A percentile compares a stretch with the other conserved stretches of the same genome.
phyloP scores from a whole-genome alignment of 2,797 vertebrate genomes.

The Cygnus olor region DNA sequence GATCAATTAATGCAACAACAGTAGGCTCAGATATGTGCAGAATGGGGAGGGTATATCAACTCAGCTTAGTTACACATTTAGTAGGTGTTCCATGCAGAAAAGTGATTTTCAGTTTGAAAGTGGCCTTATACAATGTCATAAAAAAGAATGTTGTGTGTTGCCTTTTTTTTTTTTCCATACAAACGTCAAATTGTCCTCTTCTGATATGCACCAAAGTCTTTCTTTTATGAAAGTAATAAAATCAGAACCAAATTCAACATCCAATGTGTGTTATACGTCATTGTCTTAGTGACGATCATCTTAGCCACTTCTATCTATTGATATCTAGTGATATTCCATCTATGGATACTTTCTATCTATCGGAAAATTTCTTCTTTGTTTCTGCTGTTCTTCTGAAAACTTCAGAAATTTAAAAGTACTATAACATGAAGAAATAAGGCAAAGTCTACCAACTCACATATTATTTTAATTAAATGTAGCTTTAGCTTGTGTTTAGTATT shows the following conservation, averaged over 20 bases:
- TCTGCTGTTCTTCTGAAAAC: background rate
- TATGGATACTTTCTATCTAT: background rate
- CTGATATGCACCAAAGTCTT: background rate
- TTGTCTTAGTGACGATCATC: background rate
- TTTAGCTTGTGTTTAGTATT: background rate
- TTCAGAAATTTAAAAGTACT: background rate
- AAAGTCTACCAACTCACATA: background rate
- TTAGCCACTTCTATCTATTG: background rate
- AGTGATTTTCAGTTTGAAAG: background rate
- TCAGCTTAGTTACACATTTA: background rate
- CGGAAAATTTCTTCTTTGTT: background rate
- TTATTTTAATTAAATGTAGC: background rate
- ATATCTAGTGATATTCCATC: background rate
- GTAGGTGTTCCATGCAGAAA: background rate
- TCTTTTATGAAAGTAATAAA: background rate
- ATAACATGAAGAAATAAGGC: background rate
- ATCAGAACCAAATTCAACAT: background rate
- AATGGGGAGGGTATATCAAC: background rate
- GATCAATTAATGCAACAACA: background rate
- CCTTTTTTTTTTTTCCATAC: fast-evolving
- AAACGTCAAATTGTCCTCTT: background rate
- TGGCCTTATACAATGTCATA: background rate
- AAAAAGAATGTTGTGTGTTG: background rate
- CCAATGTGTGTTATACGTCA: background rate
- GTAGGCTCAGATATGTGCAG: background rate